These are phyloP conservation scores for Ferrisia virgata DNA, from an alignment of 2,888 invertebrate genomes.

Conservation along the genomic window DNA sequence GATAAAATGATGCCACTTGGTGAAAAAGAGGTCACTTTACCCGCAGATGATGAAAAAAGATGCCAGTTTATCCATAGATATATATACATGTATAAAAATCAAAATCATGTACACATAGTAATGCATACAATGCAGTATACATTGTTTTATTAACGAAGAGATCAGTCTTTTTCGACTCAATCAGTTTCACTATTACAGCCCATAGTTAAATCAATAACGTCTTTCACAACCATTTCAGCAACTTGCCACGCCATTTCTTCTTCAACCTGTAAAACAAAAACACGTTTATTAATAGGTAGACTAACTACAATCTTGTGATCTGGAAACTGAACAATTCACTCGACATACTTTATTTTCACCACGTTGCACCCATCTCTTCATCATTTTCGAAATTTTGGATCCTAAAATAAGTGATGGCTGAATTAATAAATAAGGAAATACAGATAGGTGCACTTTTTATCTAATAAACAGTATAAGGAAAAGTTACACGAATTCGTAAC, in stretches of 20 bases:
- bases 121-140: neutral
- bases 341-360: constrained; percentile 70
- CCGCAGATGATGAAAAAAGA: too few relatives aligned
- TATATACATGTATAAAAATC: too few relatives aligned
- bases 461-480: neutral
- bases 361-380: constrained; percentile 75
- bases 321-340: neutral
- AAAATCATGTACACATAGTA: neutral
- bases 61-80: too few relatives aligned
- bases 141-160: neutral
- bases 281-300: neutral
- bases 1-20: too few relatives aligned
- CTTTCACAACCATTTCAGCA: constrained; percentile 94
- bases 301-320: neutral
- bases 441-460: neutral
- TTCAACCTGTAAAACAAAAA: constrained; percentile 60
- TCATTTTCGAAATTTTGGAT: constrained; percentile 61
- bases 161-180: constrained; percentile 36
- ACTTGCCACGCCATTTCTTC: constrained; percentile 97
- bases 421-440: constrained; percentile 7
- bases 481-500: too few relatives aligned
- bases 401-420: constrained; percentile 53
- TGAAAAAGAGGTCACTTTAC: too few relatives aligned
- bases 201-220: constrained; percentile 84
- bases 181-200: constrained; percentile 50